These are phyloP conservation scores for Eospalax fontanierii DNA, from an alignment of 2,797 vertebrate species.

Conservation along the genomic window DNA sequence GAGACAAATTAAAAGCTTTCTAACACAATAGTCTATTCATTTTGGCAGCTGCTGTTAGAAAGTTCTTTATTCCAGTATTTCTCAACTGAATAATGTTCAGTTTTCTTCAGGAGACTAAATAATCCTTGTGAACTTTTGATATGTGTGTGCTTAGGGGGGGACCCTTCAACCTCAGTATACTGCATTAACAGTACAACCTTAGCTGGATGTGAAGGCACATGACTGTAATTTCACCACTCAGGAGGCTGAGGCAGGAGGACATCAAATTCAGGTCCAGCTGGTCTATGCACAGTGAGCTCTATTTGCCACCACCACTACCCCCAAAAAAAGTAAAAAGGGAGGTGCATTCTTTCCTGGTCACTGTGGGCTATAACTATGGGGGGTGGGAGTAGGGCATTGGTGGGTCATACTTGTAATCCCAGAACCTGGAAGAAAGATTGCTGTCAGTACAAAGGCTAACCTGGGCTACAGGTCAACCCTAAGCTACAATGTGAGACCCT, in stretches of 20 bases:
- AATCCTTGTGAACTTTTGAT: slow-evolving; percentile 51
- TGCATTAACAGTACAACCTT: slow-evolving; percentile 49
- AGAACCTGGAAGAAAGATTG: background rate
- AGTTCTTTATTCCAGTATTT: slow-evolving; percentile 46
- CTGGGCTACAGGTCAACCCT: background rate
- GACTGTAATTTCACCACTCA: background rate
- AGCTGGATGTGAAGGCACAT: background rate
- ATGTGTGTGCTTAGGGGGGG: background rate
- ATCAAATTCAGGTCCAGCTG: background rate
- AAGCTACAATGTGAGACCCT: background rate
- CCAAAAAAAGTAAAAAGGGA: too few species aligned
- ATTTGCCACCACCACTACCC: too few species aligned
- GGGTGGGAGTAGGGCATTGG: too few species aligned
- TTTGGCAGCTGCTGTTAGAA: slow-evolving; percentile 47
- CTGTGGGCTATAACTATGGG: background rate
- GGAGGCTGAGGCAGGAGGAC: background rate
- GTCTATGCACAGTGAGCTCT: too few species aligned
- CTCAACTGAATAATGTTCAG: slow-evolving; percentile 47
- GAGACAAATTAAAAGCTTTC: background rate
- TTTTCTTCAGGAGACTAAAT: slow-evolving; percentile 57
- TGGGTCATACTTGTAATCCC: background rate
- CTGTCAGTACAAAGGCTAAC: background rate
- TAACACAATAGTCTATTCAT: slow-evolving; percentile 18
- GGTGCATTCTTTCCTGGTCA: background rate
- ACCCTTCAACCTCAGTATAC: background rate